A percentile compares a stretch with the other conserved stretches of the same genome.
phyloP scores from a whole-genome alignment of 2,888 invertebrate species.

The Hedychridium roseum region DNA sequence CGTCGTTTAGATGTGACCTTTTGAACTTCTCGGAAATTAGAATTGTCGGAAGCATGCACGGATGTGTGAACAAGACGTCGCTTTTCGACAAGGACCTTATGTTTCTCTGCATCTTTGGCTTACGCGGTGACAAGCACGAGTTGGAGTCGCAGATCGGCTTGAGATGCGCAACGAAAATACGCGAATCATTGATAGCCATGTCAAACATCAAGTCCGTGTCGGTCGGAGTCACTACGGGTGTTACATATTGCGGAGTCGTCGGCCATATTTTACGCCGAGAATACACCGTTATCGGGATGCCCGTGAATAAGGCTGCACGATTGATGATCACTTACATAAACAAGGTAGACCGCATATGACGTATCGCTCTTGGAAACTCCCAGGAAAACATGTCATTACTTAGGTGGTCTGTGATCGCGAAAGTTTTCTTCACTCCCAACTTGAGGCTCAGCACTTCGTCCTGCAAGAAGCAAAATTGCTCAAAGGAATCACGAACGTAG shows the following conservation, averaged over 20 bases:
- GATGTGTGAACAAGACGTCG: conserved; percentile 74
- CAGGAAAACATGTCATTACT: not conserved
- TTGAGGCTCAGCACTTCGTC: conserved; percentile 70
- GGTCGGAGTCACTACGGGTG: conserved; percentile 75
- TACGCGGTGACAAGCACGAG: conserved; percentile 77
- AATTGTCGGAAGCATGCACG: conserved; percentile 66
- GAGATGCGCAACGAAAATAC: conserved; percentile 69
- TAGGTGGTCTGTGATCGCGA: conserved; percentile 70
- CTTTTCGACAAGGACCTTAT: conserved; percentile 78
- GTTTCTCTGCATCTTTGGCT: conserved; percentile 76
- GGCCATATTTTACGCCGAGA: conserved; percentile 76
- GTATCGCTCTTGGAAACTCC: not conserved
- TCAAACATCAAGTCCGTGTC: conserved; percentile 67
- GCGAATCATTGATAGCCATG: conserved; percentile 63
- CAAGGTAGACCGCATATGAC: conserved; percentile 58
- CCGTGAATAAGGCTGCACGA: conserved; percentile 78
- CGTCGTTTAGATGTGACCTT: not conserved
- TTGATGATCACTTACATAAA: conserved; percentile 71
- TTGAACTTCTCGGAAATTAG: conserved; percentile 44
- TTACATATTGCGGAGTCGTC: conserved; percentile 78
- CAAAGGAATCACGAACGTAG: conserved; percentile 71
- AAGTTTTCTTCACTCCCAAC: conserved; percentile 72
- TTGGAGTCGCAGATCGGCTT: conserved; percentile 74
- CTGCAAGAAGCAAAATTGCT: conserved; percentile 67
- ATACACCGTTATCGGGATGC: conserved; percentile 77